Percentiles rank a stretch among this genome's conserved stretches.
Evolutionary conservation across 2,888 invertebrate species (phyloP).

Genomic region (Lasioglossum vierecki): DNA sequence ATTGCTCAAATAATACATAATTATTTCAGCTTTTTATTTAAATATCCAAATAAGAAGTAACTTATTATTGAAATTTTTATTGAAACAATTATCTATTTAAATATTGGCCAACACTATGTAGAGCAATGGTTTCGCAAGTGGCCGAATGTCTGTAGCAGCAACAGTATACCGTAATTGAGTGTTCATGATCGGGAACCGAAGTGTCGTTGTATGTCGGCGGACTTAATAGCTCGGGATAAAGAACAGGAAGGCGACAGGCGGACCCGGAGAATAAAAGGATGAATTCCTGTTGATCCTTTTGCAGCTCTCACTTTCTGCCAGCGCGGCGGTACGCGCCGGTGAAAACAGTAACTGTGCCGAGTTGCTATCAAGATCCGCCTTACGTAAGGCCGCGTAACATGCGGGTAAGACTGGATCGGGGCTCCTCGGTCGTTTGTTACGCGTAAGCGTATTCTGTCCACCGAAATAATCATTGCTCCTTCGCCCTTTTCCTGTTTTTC

Average conservation of each 20-base stretch:
- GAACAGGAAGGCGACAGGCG: conserved; percentile 14
- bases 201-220: background rate
- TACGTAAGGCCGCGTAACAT: conserved; percentile 60
- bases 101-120: background rate
- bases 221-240: conserved; percentile 8
- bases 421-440: conserved; percentile 41
- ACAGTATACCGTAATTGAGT: background rate
- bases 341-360: conserved; percentile 67
- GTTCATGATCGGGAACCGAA: background rate
- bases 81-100: too few species aligned
- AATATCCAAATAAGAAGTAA: too few species aligned
- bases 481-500: conserved; percentile 2
- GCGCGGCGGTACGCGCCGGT: conserved; percentile 46
- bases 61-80: too few species aligned
- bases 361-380: conserved; percentile 70
- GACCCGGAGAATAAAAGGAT: conserved; percentile 38
- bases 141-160: background rate
- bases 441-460: background rate
- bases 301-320: conserved; percentile 65
- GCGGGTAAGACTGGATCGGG: conserved; percentile 35
- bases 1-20: too few species aligned
- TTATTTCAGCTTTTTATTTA: too few species aligned
- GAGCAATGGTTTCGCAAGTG: background rate
- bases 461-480: conserved; percentile 5
- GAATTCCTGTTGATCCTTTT: conserved; percentile 55